Evolutionary conservation across 2,113 vertebrate genomes (phyloP).

Genomic region (Onychorhynchus coronatus): DNA sequence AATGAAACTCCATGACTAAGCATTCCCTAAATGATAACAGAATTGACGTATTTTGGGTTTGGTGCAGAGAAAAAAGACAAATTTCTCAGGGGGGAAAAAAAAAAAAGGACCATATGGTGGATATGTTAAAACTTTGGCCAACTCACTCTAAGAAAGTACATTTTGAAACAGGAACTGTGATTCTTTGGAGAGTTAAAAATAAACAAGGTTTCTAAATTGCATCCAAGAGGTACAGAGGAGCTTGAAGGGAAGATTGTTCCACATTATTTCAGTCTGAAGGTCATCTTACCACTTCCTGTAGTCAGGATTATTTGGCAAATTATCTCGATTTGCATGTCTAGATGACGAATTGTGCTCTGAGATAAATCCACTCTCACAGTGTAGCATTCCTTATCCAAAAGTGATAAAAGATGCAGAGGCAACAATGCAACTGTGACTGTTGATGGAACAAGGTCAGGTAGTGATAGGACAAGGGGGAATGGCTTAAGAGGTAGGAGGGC

Average conservation of each 20-base stretch:
- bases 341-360: background rate
- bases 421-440: background rate
- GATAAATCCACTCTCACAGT: background rate
- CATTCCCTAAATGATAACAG: background rate
- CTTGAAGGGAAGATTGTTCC: background rate
- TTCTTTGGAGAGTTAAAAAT: background rate
- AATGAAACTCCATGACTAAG: background rate
- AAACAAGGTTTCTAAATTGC: background rate
- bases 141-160: background rate
- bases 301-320: background rate
- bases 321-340: background rate
- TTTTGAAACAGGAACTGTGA: background rate
- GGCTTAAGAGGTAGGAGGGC: background rate
- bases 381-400: slow-evolving; percentile 65
- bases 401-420: background rate
- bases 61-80: background rate
- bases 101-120: background rate
- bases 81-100: background rate
- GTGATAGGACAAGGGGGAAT: background rate
- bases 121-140: background rate
- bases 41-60: background rate
- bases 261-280: background rate
- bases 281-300: background rate
- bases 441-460: background rate
- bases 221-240: background rate